Evolutionary conservation across 2,113 vertebrate species (phyloP), one percentile per base, ranked within the genome.

Genomic region (Dendrocopos noguchii): DNA sequence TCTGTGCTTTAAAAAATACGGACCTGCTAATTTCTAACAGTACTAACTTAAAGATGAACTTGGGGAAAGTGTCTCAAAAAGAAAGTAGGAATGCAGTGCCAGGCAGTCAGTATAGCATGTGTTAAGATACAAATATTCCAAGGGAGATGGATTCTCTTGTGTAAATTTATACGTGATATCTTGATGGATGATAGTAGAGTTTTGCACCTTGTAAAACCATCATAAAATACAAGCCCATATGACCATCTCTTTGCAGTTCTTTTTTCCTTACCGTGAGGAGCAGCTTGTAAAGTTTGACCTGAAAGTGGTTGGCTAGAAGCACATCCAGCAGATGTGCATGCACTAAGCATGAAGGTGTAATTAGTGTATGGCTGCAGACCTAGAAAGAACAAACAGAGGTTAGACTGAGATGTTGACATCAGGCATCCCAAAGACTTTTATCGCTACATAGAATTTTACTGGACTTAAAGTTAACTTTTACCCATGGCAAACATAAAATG

Each of bases 301-400:
- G 98, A 96, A 94, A 97, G 97, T 93, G 98, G 97, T 71, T 96
- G 96, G 61, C 99, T 99, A 74, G 98, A 97, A 95, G 97, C 88
- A 92, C 99, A 99, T 61, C 98, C 98, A 16, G 94, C 98, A 95
- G 98, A 97, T 80, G 98, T 99, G 90, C 99, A 99, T 46, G 98
- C 98, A 74, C 96, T 95, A 70, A 99, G 95, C 80, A 97, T 95
- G 92, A 99, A 99, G 89, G 96, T 98, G 97, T 99, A 99, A 96
- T 98, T 97, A 82, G 97, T 98, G 91, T 98, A 98, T 1, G 99
- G 98, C 96, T 98, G 97, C 66, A 99, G 98, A 97, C 97, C 99
- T 99, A 96, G 82, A 90, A 92, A 94, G 67, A 91, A 46, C 57
- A 97, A 93, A 90, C 7, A 89, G 75, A 88, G 55, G 65, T 79